Percentiles rank a stretch among this genome's conserved stretches.
phyloP scores from a whole-genome alignment of 2,888 invertebrate genomes.

The Actias luna region DNA sequence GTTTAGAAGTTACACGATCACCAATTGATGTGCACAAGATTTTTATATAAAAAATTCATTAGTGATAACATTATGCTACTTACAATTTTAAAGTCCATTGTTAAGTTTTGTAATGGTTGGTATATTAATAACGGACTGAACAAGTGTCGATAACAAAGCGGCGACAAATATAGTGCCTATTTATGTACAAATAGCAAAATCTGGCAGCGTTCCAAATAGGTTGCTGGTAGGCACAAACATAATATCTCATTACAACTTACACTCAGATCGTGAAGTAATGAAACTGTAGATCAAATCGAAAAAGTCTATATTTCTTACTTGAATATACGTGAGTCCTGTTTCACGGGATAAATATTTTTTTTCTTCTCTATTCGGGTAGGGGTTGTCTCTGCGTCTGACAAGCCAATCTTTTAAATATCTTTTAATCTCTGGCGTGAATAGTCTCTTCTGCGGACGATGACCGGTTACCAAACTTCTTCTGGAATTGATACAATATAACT shows the following conservation, averaged over 20 bases:
- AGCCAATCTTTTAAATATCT: slow-evolving; percentile 90
- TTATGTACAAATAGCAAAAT: slow-evolving; percentile 77
- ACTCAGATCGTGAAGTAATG: slow-evolving; percentile 27
- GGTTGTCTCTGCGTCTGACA: slow-evolving; percentile 87
- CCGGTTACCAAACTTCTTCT: slow-evolving; percentile 83
- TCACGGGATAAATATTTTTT: slow-evolving; percentile 87
- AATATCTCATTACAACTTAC: slow-evolving; percentile 47
- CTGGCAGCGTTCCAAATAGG: slow-evolving; percentile 76
- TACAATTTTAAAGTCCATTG: background rate
- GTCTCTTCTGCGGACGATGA: slow-evolving; percentile 85
- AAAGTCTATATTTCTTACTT: slow-evolving; percentile 73
- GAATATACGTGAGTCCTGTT: slow-evolving; percentile 89
- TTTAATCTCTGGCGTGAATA: slow-evolving; percentile 91
- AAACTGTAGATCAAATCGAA: slow-evolving; percentile 25
- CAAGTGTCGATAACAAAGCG: slow-evolving; percentile 38
- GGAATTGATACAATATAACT: slow-evolving; percentile 33
- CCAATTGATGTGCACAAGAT: too few species aligned
- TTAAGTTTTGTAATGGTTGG: background rate
- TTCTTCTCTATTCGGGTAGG: slow-evolving; percentile 89
- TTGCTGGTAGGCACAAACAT: slow-evolving; percentile 68
- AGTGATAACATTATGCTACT: slow-evolving; percentile 11
- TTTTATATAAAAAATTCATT: background rate
- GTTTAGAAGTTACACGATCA: too few species aligned
- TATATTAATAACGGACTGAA: slow-evolving; percentile 6
- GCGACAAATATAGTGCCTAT: slow-evolving; percentile 79